Conservation (phyloP, 2,113 vertebrate species). For the Butorides virescens region DNA sequence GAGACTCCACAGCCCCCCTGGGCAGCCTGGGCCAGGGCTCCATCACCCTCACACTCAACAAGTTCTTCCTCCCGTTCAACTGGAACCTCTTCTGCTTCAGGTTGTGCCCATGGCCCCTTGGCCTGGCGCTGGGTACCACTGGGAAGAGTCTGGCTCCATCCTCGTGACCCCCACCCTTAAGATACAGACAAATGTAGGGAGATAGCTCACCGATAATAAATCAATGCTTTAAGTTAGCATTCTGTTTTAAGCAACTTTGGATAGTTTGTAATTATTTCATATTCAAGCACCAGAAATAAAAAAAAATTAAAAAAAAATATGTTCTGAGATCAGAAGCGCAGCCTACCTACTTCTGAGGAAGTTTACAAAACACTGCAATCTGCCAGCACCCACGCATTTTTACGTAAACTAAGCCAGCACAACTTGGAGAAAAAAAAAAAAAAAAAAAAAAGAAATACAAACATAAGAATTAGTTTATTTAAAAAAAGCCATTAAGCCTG, state of each 20-base stretch:
- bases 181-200: neutral
- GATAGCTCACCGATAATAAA: neutral
- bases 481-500: neutral
- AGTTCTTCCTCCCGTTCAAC: too few species aligned
- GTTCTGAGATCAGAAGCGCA: neutral
- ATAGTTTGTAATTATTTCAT: neutral
- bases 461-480: neutral
- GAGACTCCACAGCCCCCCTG: too few species aligned
- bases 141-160: too few species aligned
- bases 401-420: neutral
- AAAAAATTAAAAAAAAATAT: neutral
- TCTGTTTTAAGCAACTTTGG: neutral
- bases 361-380: constrained; percentile 5
- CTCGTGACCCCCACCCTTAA: too few species aligned
- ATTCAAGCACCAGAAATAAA: neutral
- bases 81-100: too few species aligned
- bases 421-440: neutral
- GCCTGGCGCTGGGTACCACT: too few species aligned
- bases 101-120: too few species aligned
- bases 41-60: too few species aligned
- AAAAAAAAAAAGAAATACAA: neutral
- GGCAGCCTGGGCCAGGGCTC: too few species aligned
- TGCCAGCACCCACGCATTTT: neutral
- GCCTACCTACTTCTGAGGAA: neutral
- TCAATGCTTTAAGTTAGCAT: neutral